Conservation (phyloP, 2,113 vertebrate genomes). For the Thryonomys swinderianus region DNA sequence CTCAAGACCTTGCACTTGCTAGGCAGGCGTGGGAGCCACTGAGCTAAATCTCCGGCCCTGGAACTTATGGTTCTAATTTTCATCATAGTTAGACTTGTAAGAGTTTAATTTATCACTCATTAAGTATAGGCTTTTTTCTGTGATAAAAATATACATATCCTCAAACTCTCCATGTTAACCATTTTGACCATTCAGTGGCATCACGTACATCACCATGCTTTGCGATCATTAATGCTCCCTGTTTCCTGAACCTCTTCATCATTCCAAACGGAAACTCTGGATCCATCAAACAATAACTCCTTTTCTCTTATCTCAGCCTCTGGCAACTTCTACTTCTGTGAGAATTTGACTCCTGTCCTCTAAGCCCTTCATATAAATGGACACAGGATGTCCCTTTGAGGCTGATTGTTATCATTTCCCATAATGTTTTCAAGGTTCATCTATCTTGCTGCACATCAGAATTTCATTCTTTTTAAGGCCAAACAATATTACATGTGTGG, state of each 20-base stretch:
- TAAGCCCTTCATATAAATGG: background rate
- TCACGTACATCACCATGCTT: background rate
- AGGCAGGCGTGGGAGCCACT: too few species aligned
- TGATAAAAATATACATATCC: background rate
- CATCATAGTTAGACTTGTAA: slow-evolving; percentile 12
- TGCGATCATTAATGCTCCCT: background rate
- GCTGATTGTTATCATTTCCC: background rate
- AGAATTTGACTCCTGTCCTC: background rate
- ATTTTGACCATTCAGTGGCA: background rate
- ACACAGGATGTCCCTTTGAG: background rate
- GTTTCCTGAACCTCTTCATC: background rate
- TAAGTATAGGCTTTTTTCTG: background rate
- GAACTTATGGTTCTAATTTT: background rate
- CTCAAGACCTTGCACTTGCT: too few species aligned
- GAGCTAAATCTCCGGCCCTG: too few species aligned
- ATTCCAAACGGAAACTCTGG: slow-evolving; percentile 7
- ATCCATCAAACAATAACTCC: background rate
- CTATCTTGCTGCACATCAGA: background rate
- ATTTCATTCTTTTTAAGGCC: slow-evolving; percentile 11
- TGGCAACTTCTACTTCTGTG: background rate
- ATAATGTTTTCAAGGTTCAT: slow-evolving; percentile 25
- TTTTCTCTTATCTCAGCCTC: background rate
- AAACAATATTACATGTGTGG: background rate
- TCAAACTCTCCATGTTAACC: background rate
- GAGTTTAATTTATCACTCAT: background rate